Percentiles rank a stretch among this genome's conserved stretches.
These are phyloP conservation scores for Rhorus exstirpatorius DNA, from an alignment of 2,888 invertebrate genomes.

Conservation along the genomic window DNA sequence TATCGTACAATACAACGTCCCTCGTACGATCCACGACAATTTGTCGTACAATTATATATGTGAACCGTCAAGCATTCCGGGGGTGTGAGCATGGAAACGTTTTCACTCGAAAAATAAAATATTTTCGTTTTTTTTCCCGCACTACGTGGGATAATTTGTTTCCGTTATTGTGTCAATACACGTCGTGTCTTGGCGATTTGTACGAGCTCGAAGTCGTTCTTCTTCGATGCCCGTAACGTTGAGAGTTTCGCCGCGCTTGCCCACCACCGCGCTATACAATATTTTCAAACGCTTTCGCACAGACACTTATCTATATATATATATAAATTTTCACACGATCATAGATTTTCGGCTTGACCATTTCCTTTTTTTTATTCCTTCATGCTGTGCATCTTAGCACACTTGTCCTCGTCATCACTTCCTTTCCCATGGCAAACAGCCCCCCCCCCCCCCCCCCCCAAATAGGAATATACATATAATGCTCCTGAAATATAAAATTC, in stretches of 20 bases:
- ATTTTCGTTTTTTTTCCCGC: slow-evolving; percentile 43
- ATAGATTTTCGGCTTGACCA: slow-evolving; percentile 57
- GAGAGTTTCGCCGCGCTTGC: slow-evolving; percentile 28
- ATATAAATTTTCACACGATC: slow-evolving; percentile 43
- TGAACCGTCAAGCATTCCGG: slow-evolving; percentile 70
- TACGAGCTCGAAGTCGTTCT: slow-evolving; percentile 55
- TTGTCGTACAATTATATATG: slow-evolving; percentile 76
- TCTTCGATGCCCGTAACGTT: slow-evolving; percentile 56
- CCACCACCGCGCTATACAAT: slow-evolving; percentile 67
- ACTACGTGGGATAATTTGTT: slow-evolving; percentile 75
- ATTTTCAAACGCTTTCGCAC: slow-evolving; percentile 72
- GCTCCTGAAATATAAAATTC: slow-evolving; percentile 44
- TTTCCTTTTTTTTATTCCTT: slow-evolving; percentile 64
- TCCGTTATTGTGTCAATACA: slow-evolving; percentile 68
- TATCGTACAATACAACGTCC: no score
- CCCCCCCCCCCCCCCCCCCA: no score
- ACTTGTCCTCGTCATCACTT: slow-evolving; percentile 72
- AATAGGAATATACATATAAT: slow-evolving; percentile 41
- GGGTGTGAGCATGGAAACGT: background rate
- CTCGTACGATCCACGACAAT: slow-evolving; percentile 75
- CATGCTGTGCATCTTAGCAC: slow-evolving; percentile 59
- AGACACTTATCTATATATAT: slow-evolving; percentile 59
- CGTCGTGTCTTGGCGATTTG: slow-evolving; percentile 46
- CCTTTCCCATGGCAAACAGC: slow-evolving; percentile 73
- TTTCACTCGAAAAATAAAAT: slow-evolving; percentile 73